Conservation (phyloP, 2,113 vertebrate genomes). For the Thinocorus orbignyianus region DNA sequence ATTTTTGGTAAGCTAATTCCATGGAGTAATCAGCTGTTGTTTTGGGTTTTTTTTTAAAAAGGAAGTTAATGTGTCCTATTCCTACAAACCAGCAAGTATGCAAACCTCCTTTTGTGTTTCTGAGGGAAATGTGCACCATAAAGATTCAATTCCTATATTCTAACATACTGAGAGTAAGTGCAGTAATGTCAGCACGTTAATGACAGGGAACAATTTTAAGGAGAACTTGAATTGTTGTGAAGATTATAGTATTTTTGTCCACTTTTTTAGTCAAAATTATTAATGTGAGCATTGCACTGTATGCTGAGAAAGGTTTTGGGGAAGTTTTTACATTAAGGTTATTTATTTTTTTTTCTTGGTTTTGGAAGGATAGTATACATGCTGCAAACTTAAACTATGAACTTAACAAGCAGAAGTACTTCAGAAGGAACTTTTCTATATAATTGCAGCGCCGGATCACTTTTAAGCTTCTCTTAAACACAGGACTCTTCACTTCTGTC, state of each 20-base stretch:
- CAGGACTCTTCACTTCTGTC: neutral
- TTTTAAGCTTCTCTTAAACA: neutral
- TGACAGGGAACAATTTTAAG: neutral
- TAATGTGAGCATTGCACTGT: accelerated
- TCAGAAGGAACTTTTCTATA: neutral
- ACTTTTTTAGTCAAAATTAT: neutral
- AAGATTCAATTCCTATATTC: neutral
- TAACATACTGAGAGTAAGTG: neutral
- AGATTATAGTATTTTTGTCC: neutral
- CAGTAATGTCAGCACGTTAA: neutral
- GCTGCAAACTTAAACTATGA: neutral
- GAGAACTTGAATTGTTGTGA: neutral
- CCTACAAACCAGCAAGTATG: neutral
- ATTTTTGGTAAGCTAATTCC: neutral
- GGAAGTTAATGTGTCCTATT: neutral
- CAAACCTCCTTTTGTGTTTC: neutral
- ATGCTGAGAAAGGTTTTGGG: neutral
- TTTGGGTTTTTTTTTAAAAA: neutral
- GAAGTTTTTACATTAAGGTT: neutral
- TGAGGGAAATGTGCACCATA: neutral
- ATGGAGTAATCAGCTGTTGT: neutral
- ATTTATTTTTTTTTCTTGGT: neutral
- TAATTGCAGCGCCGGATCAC: neutral
- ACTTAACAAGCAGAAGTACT: neutral
- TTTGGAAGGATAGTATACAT: neutral